Percentiles rank a stretch among this genome's conserved stretches.
Evolutionary conservation across 2,888 invertebrate genomes (phyloP).

Genomic region (Pseudeuparius sepicola): DNA sequence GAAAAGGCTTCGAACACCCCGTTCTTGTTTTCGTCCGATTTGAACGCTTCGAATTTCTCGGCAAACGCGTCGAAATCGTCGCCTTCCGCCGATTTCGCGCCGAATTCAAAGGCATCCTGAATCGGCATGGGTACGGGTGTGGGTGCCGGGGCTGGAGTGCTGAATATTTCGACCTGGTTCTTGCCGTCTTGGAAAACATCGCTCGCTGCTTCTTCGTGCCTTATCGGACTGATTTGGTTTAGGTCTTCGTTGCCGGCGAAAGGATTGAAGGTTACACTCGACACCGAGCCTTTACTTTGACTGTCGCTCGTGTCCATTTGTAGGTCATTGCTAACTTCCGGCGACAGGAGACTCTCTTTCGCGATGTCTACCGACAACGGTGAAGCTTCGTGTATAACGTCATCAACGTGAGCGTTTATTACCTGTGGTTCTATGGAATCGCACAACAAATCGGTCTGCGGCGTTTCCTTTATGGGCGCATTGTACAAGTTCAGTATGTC

Average conservation of each 20-base stretch:
- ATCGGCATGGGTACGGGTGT: conserved; percentile 16
- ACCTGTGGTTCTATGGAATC: too few species aligned
- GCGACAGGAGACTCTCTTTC: conserved; percentile 28
- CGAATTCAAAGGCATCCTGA: conserved; percentile 23
- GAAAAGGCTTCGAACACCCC: conserved; percentile 47
- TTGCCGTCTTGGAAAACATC: conserved; percentile 21
- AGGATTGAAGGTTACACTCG: conserved; percentile 42
- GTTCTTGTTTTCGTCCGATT: conserved; percentile 37
- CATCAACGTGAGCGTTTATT: too few species aligned
- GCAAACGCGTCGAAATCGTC: conserved; percentile 82
- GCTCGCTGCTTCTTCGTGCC: conserved; percentile 23
- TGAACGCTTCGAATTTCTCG: conserved; percentile 74
- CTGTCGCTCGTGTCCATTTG: conserved; percentile 40
- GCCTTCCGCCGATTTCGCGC: conserved; percentile 18
- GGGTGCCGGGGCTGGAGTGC: conserved; percentile 20
- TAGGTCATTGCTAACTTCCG: conserved; percentile 33
- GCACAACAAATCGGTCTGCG: conserved; percentile 25
- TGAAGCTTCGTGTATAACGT: background rate
- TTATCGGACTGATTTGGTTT: conserved; percentile 24
- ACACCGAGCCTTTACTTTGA: conserved; percentile 37
- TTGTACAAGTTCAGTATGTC: conserved; percentile 39
- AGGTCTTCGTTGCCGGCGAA: conserved; percentile 35
- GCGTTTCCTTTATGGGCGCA: conserved; percentile 24
- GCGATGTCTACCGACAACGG: conserved; percentile 13
- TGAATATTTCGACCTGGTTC: conserved; percentile 26